Evolutionary conservation across 2,888 invertebrate species (phyloP).

Genomic region (Athrips mouffetella): DNA sequence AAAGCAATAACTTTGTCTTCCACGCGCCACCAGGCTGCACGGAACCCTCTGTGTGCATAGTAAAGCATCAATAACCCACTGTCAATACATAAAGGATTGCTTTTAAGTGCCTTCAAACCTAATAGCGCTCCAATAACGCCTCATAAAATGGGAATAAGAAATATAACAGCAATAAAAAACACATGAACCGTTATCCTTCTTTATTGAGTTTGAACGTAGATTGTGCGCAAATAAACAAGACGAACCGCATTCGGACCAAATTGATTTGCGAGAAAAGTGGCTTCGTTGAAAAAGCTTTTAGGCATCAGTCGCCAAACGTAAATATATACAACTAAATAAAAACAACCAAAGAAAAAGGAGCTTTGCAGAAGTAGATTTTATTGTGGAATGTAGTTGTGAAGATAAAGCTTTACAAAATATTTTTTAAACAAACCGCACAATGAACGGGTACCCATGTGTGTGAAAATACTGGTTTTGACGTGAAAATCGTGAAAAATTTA

Average conservation of each 20-base stretch:
- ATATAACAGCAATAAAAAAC: conserved; percentile 47
- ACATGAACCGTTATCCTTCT: conserved; percentile 39
- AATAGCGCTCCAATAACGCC: conserved; percentile 36
- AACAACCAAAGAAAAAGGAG: not conserved
- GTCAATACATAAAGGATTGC: conserved; percentile 25
- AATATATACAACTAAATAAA: conserved; percentile 25
- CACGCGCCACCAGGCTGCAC: not conserved
- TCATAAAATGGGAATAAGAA: conserved; percentile 43
- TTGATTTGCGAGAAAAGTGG: conserved; percentile 14
- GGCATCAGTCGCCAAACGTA: conserved; percentile 25
- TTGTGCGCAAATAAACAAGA: conserved; percentile 12
- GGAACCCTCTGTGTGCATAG: conserved; percentile 9
- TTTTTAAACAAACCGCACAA: not conserved
- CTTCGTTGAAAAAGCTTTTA: conserved; percentile 30
- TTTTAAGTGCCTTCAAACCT: conserved; percentile 36
- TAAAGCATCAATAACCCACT: conserved; percentile 14
- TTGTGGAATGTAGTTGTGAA: not conserved
- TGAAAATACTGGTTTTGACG: not conserved
- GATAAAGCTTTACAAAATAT: not conserved
- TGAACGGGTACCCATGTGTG: not conserved
- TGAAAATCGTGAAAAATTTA: conserved; percentile 29
- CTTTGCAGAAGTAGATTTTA: not conserved
- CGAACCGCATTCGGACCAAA: conserved; percentile 9
- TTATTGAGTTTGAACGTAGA: conserved; percentile 28
- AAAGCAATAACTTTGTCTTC: not conserved